A percentile compares a stretch with the other conserved stretches of the same genome.
Evolutionary conservation across 2,888 invertebrate species (phyloP).

Genomic region (Orthosia cruda): DNA sequence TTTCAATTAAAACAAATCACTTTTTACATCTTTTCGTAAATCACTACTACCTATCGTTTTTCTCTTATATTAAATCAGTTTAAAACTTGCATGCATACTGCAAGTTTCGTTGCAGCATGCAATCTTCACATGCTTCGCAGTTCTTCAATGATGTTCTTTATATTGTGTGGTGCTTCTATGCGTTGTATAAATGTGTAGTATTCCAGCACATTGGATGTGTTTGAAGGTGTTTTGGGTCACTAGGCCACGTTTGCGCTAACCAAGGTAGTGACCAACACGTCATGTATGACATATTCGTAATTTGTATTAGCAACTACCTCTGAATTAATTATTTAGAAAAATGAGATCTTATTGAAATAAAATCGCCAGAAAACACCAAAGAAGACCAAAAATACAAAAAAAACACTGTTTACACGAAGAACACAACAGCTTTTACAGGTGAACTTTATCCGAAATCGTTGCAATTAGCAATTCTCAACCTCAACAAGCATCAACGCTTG

Average conservation of each 20-base stretch:
- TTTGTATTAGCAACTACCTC: not conserved
- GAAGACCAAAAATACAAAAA: not conserved
- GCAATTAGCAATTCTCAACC: slow-evolving; percentile 40
- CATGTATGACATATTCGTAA: too few species aligned
- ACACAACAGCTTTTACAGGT: not conserved
- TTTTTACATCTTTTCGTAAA: too few species aligned
- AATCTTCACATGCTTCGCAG: not conserved
- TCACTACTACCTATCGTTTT: too few species aligned
- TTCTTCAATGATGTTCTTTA: not conserved
- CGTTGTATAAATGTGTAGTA: too few species aligned
- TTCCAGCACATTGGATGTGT: too few species aligned
- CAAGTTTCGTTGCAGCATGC: not conserved
- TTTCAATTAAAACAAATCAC: too few species aligned
- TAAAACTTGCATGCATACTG: not conserved
- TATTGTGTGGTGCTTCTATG: not conserved
- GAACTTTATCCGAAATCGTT: slow-evolving; percentile 1
- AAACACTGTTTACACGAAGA: not conserved
- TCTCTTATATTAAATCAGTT: too few species aligned
- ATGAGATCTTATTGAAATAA: not conserved
- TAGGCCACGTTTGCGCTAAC: too few species aligned
- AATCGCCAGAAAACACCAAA: not conserved
- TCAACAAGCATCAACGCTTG: not conserved
- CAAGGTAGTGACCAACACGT: too few species aligned
- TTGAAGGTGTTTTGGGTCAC: too few species aligned
- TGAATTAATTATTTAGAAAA: not conserved